A percentile compares a stretch with the other conserved stretches of the same genome.
Conservation (phyloP, 2,797 vertebrate genomes). For the Pipistrellus pygmaeus region DNA sequence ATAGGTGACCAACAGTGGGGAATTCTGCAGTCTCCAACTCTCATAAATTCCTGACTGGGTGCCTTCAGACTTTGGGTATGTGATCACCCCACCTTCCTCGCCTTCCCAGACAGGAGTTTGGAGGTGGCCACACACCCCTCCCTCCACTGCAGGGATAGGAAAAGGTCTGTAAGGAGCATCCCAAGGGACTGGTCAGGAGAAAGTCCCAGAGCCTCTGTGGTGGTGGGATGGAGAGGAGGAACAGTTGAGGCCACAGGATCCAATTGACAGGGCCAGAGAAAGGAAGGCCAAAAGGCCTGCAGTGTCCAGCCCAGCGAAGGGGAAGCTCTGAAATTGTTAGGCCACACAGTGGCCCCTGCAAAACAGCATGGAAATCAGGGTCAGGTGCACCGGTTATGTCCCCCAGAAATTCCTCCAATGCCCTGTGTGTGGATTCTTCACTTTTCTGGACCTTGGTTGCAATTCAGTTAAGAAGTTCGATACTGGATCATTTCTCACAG, state of each 20-base stretch:
- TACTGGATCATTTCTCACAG: not conserved
- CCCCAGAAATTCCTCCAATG: not conserved
- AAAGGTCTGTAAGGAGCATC: not conserved
- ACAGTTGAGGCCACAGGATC: not conserved
- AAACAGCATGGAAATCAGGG: not conserved
- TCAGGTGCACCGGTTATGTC: too few species aligned
- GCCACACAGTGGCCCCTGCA: not conserved
- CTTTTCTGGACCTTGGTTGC: not conserved
- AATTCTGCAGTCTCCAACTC: too few species aligned
- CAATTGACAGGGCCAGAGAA: not conserved
- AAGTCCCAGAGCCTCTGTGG: not conserved
- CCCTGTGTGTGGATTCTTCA: not conserved
- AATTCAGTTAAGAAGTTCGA: not conserved
- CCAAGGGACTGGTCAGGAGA: not conserved
- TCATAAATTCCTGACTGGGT: not conserved
- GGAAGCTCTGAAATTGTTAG: not conserved
- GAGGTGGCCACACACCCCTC: not conserved
- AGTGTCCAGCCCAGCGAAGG: too few species aligned
- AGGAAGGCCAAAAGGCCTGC: not conserved
- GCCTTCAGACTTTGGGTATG: not conserved
- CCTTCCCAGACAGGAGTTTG: not conserved
- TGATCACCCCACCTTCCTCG: not conserved
- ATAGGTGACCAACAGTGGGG: not conserved
- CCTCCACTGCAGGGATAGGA: not conserved
- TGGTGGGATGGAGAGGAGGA: not conserved